Evolutionary conservation across 2,113 vertebrate genomes (phyloP).

Genomic region (Nematolebias whitei): DNA sequence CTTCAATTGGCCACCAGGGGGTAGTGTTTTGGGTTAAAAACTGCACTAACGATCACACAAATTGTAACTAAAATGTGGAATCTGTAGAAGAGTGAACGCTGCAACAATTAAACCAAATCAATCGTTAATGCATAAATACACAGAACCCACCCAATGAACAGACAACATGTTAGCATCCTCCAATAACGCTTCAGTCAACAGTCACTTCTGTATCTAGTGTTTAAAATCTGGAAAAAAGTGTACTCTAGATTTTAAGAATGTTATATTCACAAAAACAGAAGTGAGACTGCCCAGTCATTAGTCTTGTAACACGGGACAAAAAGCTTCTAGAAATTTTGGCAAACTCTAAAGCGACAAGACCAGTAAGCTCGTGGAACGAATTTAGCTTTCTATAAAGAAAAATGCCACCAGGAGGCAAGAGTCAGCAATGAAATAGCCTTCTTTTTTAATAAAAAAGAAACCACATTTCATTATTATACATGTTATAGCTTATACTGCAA

Average conservation of each 20-base stretch:
- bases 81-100: slow-evolving; percentile 9
- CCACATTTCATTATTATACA: background rate
- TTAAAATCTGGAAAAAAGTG: background rate
- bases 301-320: background rate
- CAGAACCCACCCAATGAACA: slow-evolving; percentile 23
- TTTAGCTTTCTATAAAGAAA: slow-evolving; percentile 1
- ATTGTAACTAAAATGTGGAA: slow-evolving; percentile 16
- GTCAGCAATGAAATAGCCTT: background rate
- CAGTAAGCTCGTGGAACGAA: background rate
- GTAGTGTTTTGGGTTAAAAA: background rate
- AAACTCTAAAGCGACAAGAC: background rate
- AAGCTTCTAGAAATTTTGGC: background rate
- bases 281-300: too few relatives aligned
- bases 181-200: slow-evolving; percentile 6
- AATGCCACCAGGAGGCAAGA: slow-evolving; percentile 11
- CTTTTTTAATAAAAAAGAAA: background rate
- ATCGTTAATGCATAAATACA: background rate
- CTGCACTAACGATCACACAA: slow-evolving; percentile 1
- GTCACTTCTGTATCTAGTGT: background rate
- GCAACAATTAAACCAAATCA: slow-evolving; percentile 3
- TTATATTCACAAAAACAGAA: background rate
- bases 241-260: background rate
- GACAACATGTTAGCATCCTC: slow-evolving; percentile 2
- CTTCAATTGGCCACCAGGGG: slow-evolving; percentile 60
- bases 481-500: background rate